Base-by-base conservation (phyloP, 2,888 invertebrate species). In the Caenorhabditis imperialis region DNA sequence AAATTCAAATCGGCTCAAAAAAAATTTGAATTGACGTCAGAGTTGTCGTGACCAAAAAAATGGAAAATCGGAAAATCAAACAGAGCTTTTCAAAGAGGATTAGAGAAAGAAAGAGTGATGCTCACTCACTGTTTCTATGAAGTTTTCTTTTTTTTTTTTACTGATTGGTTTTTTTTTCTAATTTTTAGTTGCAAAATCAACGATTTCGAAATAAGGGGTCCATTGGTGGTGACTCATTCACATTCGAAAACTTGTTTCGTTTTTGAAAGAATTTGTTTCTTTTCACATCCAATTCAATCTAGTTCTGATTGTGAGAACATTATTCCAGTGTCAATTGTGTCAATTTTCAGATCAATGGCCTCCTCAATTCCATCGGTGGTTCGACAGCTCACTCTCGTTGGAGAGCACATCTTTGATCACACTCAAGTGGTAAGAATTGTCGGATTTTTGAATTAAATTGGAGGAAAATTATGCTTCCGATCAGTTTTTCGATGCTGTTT, bases 391-490 rank as follows among this genome's bases (percentile, higher is more conserved):
- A 47, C 57, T 1, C 67, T 79, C 0, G 57, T 80, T 8, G 77
- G 80, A 10, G 63, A 71, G 25, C 75, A 77, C n/a, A 51, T 80
- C 23, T 82, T 82, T 53, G 79, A 82, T 57, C 82, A 82, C 48
- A 63, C 76, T 4, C 62, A 57, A 25, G 57, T 71, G 30, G 77
- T 82, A 23, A 54, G 57, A 38, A 45, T 57, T 48, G 45, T 8
- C 7, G 20, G 20, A 42, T 42, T 20, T 42, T 33, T 33, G 33
- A 10, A 33, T 33, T 10, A 35, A 51, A 51, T n/a, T n/a, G n/a
- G n/a, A n/a, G n/a, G n/a, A n/a, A n/a, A n/a, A n/a, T n/a, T n/a
- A n/a, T n/a, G n/a, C n/a, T n/a, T n/a, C n/a, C n/a, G n/a, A n/a
- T n/a, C n/a, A n/a, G n/a, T n/a, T n/a, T n/a, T n/a, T n/a, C n/a